A percentile compares a stretch with the other conserved stretches of the same genome.
These are phyloP conservation scores for Gambusia yucatana DNA, from an alignment of 2,797 vertebrate genomes.

Conservation along the genomic window DNA sequence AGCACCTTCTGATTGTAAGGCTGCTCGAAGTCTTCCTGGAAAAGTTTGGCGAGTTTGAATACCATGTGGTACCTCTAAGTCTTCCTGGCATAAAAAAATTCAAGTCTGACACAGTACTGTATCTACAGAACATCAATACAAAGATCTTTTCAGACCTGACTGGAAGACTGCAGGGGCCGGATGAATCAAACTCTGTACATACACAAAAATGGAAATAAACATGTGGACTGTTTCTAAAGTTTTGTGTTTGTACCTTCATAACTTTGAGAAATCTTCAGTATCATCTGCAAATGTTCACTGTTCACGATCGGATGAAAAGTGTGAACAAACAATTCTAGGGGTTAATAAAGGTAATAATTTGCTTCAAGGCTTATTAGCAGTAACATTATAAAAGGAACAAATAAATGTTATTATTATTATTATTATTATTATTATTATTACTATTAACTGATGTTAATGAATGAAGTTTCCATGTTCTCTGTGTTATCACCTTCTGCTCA, in stretches of 20 bases:
- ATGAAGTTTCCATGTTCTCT: not conserved
- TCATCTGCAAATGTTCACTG: not conserved
- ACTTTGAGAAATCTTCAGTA: not conserved
- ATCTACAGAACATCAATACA: conserved; percentile 1
- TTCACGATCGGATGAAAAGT: not conserved
- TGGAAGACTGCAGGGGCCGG: not conserved
- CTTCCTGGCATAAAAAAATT: not conserved
- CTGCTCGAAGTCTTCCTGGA: not conserved
- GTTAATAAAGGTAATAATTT: not conserved
- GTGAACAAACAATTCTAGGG: not conserved
- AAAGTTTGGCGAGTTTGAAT: not conserved
- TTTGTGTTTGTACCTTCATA: not conserved
- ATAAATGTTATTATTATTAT: not conserved
- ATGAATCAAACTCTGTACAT: not conserved
- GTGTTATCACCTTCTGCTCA: not conserved
- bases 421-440: not conserved
- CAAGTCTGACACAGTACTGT: not conserved
- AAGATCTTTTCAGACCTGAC: not conserved
- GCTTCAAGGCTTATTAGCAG: not conserved
- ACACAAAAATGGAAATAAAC: not conserved
- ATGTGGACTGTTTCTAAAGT: not conserved
- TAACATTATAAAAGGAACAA: not conserved
- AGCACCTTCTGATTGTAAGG: not conserved
- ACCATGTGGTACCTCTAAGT: not conserved
- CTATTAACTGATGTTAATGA: not conserved